These are phyloP conservation scores for Machimus atricapillus DNA, from an alignment of 2,888 invertebrate species.

Conservation along the genomic window DNA sequence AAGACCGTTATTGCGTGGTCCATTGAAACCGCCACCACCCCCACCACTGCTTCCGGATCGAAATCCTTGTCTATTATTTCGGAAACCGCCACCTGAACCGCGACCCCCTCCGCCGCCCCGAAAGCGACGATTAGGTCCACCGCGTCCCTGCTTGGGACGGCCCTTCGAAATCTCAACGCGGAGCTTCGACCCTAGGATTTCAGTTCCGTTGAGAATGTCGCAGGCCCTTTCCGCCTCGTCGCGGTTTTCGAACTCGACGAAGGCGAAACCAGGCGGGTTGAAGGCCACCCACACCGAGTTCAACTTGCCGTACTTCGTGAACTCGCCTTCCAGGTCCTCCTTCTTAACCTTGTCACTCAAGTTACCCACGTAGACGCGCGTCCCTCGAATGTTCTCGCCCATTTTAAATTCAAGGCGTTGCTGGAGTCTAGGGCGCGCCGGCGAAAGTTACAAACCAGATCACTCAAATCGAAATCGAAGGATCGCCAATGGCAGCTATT, in stretches of 20 bases:
- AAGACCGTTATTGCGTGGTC: conserved; percentile 51
- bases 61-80: conserved; percentile 61
- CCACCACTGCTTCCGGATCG: conserved; percentile 67
- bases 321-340: conserved; percentile 89
- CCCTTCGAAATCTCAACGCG: conserved; percentile 88
- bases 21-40: conserved; percentile 54
- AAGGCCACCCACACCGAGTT: conserved; percentile 92
- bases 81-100: conserved; percentile 65
- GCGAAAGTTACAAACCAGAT: not conserved
- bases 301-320: conserved; percentile 90
- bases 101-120: conserved; percentile 65
- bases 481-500: not conserved
- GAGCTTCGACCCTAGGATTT: conserved; percentile 85
- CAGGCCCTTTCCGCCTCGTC: conserved; percentile 91
- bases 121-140: conserved; percentile 68
- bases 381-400: conserved; percentile 65
- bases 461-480: not conserved
- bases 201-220: conserved; percentile 81
- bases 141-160: conserved; percentile 74
- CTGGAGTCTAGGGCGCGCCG: not conserved
- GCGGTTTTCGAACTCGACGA: conserved; percentile 89
- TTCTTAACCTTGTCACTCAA: conserved; percentile 88
- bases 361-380: conserved; percentile 90
- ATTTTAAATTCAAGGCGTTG: conserved; percentile 49
- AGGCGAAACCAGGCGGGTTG: conserved; percentile 93